A percentile compares a stretch with the other conserved stretches of the same genome.
Conservation (phyloP, 2,113 vertebrate species). For the Neopipo cinnamomea region DNA sequence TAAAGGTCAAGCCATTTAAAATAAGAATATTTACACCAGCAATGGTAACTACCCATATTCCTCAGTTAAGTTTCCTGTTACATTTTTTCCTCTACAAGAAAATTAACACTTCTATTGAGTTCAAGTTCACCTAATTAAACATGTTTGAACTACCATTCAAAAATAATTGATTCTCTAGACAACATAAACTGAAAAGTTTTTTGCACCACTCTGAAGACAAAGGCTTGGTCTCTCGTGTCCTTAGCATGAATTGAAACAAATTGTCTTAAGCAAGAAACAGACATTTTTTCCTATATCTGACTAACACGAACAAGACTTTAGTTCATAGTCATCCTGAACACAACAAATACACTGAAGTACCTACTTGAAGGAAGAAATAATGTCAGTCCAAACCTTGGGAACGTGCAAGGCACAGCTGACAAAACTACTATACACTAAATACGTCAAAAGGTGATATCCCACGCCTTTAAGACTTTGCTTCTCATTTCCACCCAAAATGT, state of each 20-base stretch:
- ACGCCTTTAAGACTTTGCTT: neutral
- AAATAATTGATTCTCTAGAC: neutral
- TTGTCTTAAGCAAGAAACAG: neutral
- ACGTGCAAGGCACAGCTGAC: neutral
- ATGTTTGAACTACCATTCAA: neutral
- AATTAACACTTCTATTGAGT: neutral
- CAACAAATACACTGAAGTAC: neutral
- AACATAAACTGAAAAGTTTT: neutral
- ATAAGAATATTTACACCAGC: neutral
- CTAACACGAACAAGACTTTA: neutral
- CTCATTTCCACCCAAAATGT: neutral
- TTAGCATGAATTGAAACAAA: neutral
- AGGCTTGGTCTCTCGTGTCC: neutral
- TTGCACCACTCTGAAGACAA: neutral
- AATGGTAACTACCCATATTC: neutral
- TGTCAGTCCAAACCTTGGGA: rapidly evolving
- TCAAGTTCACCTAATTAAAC: neutral
- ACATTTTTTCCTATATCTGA: neutral
- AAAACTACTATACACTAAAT: rapidly evolving
- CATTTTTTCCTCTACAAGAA: neutral
- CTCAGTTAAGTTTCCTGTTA: neutral
- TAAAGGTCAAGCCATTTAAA: neutral
- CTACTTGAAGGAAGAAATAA: neutral
- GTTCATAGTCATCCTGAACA: neutral
- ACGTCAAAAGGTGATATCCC: neutral